Evolutionary conservation across 2,797 vertebrate species (phyloP).

Genomic region (Bovichtus diacanthus): DNA sequence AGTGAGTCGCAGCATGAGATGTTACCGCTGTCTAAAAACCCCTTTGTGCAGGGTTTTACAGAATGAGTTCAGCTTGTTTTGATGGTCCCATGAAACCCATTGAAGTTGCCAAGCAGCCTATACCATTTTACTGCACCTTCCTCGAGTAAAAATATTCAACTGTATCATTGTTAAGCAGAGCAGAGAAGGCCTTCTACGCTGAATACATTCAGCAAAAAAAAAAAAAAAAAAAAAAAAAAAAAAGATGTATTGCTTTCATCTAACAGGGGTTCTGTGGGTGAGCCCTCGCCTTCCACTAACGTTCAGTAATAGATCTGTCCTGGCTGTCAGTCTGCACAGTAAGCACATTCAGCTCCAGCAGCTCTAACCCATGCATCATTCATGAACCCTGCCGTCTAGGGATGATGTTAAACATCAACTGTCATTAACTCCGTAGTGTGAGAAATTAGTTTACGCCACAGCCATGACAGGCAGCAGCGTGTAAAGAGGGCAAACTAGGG

Average conservation of each 20-base stretch:
- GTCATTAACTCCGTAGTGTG: conserved; percentile 72
- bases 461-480: conserved; percentile 63
- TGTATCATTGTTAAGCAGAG: conserved; percentile 40
- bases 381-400: conserved; percentile 74
- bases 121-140: conserved; percentile 30
- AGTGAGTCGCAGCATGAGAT: neutral
- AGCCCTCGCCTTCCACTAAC: conserved; percentile 53
- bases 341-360: conserved; percentile 67
- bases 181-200: conserved; percentile 19
- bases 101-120: conserved; percentile 29
- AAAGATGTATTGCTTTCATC: conserved; percentile 58
- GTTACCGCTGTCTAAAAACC: conserved; percentile 4
- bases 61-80: conserved; percentile 30
- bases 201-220: conserved; percentile 50
- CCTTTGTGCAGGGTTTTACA: conserved; percentile 7
- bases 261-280: conserved; percentile 38
- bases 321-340: conserved; percentile 66
- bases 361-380: conserved; percentile 78
- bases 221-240: conserved; percentile 23
- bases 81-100: conserved; percentile 36
- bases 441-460: conserved; percentile 71
- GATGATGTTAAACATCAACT: conserved; percentile 78
- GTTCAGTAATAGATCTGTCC: conserved; percentile 68
- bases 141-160: conserved; percentile 23
- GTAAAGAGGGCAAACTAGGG: conserved; percentile 50